Base-by-base conservation (phyloP, 1,140 invertebrate genomes). In the Proctacanthus coquilletti region DNA sequence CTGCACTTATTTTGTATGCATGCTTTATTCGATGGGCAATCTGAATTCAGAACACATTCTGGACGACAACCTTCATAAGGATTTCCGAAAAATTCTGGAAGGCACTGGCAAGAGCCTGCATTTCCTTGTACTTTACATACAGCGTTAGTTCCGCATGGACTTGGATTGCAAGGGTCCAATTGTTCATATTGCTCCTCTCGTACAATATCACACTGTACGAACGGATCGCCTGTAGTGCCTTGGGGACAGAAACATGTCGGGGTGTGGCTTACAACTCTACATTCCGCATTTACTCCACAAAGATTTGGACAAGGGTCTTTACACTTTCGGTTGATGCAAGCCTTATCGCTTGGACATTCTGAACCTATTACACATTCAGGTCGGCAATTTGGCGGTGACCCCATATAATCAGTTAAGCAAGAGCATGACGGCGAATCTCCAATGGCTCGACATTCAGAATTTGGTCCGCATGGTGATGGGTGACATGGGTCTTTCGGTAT, bases 131-230 rank as follows among this genome's bases (percentile, higher is more conserved):
- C 79, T 64, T 70, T 69, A 56, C 72, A 75, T 51, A 77, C 42
- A 38, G 80, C 77, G 57, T 83, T 83, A 2, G 74, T 64, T 32
- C 79, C 80, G 53, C 79, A 82, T 25, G 79, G 77, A 5, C 72
- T 74, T 36, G 76, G 75, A 44, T 66, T 61, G 48, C 77, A 80
- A 36, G 79, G 73, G 41, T 66, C 54, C 37, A 45, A 43, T 21
- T 49, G 41, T 46, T 66, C 59, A n/a, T 41, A 44, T 33, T 46
- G 42, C 43, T 54, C 55, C 65, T 15, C 4, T 15, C 5, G 8
- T 35, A 5, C 9, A 18, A 18, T 8, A 8, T 10, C 6, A 35
- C 74, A 77, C 44, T 62, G 59, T 19, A 69, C 56, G 37, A 75
- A 70, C 8, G 78, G 70, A 50, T 71, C 70, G 39, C 74, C 74